These are phyloP conservation scores for Drosophila varians DNA, from an alignment of 1,140 invertebrate species.

Conservation along the genomic window DNA sequence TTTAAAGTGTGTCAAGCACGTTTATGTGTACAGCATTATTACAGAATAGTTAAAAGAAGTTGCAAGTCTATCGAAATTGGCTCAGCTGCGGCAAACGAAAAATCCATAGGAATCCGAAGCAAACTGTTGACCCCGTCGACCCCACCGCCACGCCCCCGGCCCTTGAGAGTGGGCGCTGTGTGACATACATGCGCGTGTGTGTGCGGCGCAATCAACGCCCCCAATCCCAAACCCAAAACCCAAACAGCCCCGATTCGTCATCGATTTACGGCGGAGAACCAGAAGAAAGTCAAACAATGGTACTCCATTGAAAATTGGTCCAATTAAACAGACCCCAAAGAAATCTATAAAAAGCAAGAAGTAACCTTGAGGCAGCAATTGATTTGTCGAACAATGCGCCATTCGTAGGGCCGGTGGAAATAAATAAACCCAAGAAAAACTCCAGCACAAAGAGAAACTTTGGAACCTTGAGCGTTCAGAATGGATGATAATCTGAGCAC, in stretches of 20 bases:
- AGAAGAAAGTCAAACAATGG: conserved; percentile 67
- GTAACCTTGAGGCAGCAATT: conserved; percentile 24
- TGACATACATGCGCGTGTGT: conserved; percentile 38
- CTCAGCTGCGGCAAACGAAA: conserved; percentile 38
- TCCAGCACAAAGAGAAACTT: conserved; percentile 15
- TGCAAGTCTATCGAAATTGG: neutral
- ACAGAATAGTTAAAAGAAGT: neutral
- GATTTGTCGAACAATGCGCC: conserved; percentile 55
- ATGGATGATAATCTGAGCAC: conserved; percentile 92
- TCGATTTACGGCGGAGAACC: conserved; percentile 62
- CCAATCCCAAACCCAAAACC: conserved; percentile 36
- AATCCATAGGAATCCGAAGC: conserved; percentile 60
- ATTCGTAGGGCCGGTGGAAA: conserved; percentile 39
- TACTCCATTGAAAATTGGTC: conserved; percentile 64
- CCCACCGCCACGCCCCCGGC: conserved; percentile 24
- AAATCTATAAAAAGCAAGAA: conserved; percentile 34
- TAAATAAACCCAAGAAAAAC: conserved; percentile 11
- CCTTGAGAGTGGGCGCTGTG: conserved; percentile 23
- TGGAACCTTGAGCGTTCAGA: conserved; percentile 47
- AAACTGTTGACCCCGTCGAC: conserved; percentile 75
- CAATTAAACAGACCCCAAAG: conserved; percentile 48
- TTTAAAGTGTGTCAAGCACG: neutral
- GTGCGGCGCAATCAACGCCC: conserved; percentile 70
- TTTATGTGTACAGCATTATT: neutral
- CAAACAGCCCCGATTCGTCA: conserved; percentile 69